Evolutionary conservation across 2,888 invertebrate species (phyloP).

Genomic region (Chorisops tibialis): DNA sequence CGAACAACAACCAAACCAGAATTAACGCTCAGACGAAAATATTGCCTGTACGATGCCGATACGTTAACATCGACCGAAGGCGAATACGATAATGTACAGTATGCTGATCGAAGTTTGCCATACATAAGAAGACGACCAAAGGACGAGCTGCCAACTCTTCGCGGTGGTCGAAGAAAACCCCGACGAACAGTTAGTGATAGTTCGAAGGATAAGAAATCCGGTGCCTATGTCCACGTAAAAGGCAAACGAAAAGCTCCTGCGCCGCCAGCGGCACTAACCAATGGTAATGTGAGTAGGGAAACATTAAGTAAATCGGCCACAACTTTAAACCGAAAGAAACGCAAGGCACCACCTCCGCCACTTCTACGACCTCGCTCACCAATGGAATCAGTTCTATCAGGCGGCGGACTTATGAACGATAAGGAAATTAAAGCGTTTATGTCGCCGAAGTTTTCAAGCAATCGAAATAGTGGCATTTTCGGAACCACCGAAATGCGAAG

Average conservation of each 20-base stretch:
- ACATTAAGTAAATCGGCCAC: slow-evolving; percentile 25
- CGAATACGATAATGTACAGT: slow-evolving; percentile 35
- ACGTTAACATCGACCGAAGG: slow-evolving; percentile 25
- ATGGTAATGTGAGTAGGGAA: slow-evolving; percentile 28
- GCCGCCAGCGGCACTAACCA: slow-evolving; percentile 32
- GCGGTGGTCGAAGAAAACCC: neutral
- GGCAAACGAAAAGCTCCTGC: slow-evolving; percentile 75
- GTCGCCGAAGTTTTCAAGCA: neutral
- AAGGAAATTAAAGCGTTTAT: slow-evolving; percentile 35
- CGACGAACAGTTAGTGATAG: slow-evolving; percentile 61
- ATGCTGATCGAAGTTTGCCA: slow-evolving; percentile 49
- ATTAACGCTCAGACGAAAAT: slow-evolving; percentile 63
- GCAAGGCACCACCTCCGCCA: slow-evolving; percentile 39
- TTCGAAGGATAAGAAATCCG: slow-evolving; percentile 58
- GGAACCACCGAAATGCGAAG: neutral
- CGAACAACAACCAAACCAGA: slow-evolving; percentile 45
- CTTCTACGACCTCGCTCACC: slow-evolving; percentile 37
- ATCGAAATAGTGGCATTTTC: neutral
- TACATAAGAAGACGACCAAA: slow-evolving; percentile 24
- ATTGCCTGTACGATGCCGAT: slow-evolving; percentile 54
- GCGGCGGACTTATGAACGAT: slow-evolving; percentile 34
- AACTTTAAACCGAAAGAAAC: slow-evolving; percentile 49
- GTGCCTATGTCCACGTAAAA: slow-evolving; percentile 63
- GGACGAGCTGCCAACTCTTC: slow-evolving; percentile 17
- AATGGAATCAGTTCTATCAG: slow-evolving; percentile 35